Conservation (phyloP, 2,113 vertebrate genomes). For the Echinops telfairi region DNA sequence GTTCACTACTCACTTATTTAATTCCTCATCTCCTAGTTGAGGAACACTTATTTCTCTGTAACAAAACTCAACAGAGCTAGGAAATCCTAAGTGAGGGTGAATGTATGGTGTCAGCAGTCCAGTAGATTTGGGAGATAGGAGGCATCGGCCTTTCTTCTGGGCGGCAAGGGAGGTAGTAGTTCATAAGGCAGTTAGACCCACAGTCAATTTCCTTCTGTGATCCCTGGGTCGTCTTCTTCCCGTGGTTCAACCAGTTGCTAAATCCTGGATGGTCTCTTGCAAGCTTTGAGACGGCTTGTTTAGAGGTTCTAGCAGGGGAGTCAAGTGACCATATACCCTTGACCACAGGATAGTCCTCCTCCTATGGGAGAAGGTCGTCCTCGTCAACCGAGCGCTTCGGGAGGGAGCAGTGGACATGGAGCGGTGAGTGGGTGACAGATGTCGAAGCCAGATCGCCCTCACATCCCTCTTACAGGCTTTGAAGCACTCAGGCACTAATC, state of each 20-base stretch:
- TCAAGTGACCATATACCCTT: too few relatives aligned
- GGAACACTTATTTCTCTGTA: conserved; percentile 1
- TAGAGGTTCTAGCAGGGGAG: too few relatives aligned
- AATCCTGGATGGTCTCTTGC: neutral
- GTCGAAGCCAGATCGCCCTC: too few relatives aligned
- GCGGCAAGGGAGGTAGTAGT: neutral
- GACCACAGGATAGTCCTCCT: too few relatives aligned
- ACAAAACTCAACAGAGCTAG: neutral
- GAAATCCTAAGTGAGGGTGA: neutral
- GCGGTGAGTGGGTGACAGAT: too few relatives aligned
- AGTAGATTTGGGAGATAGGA: neutral
- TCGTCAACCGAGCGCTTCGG: too few relatives aligned
- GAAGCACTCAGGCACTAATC: neutral
- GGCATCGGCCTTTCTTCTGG: neutral
- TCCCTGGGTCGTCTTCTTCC: neutral
- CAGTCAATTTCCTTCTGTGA: neutral
- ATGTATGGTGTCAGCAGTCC: neutral
- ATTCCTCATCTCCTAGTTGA: neutral
- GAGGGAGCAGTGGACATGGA: too few relatives aligned
- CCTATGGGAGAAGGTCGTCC: too few relatives aligned
- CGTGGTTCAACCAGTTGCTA: neutral
- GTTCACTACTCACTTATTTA: neutral
- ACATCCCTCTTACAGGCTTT: neutral
- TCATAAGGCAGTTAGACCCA: neutral
- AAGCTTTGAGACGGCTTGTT: too few relatives aligned